These are phyloP conservation scores for Cygnus buccinator DNA, from an alignment of 2,113 vertebrate species.

Conservation along the genomic window DNA sequence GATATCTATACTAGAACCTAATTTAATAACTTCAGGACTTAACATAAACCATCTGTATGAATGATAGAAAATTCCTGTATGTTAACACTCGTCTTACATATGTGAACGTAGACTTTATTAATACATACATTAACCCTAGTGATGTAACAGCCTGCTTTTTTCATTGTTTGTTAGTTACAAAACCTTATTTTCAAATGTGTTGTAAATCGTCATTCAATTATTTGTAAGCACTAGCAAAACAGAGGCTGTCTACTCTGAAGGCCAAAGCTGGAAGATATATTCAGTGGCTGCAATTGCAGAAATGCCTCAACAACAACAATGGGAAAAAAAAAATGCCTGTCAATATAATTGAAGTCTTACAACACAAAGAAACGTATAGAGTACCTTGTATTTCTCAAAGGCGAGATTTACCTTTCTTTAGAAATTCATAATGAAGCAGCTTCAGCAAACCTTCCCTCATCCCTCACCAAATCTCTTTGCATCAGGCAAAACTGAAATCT, in stretches of 20 bases:
- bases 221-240: background rate
- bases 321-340: background rate
- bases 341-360: background rate
- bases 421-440: background rate
- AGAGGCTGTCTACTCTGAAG: background rate
- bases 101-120: background rate
- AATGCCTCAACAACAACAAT: background rate
- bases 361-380: background rate
- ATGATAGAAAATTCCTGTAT: background rate
- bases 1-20: background rate
- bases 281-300: background rate
- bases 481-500: background rate
- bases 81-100: background rate
- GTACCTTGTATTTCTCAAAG: background rate
- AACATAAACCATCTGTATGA: background rate
- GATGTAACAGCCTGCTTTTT: background rate
- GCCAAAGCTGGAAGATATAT: background rate
- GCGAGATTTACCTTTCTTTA: background rate
- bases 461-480: background rate
- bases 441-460: background rate
- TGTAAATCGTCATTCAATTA: background rate
- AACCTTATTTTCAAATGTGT: background rate
- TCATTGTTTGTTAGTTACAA: background rate
- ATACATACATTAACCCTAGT: fast-evolving
- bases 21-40: background rate